These are phyloP conservation scores for Archaeoteleia sp. DNA, from an alignment of 2,888 invertebrate genomes.

Conservation along the genomic window DNA sequence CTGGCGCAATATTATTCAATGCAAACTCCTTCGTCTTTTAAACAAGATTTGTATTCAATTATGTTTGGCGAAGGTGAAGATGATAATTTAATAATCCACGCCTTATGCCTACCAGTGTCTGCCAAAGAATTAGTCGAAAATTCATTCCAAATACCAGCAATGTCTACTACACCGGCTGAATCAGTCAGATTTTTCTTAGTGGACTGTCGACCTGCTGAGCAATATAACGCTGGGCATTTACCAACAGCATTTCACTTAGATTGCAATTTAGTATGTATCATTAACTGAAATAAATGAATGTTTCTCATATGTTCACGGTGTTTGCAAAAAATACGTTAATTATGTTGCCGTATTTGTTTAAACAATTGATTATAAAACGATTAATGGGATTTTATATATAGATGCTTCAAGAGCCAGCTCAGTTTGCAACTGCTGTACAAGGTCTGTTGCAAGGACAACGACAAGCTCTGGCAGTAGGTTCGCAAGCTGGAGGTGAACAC, in stretches of 20 bases:
- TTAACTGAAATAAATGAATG: too few species aligned
- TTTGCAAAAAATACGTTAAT: too few species aligned
- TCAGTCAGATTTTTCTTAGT: conserved; percentile 93
- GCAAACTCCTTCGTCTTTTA: conserved; percentile 94
- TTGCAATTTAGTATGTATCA: conserved; percentile 84
- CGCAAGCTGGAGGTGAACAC: conserved; percentile 90
- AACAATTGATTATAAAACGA: background rate
- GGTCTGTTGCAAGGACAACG: conserved; percentile 92
- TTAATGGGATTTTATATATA: conserved; percentile 59
- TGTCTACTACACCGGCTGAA: conserved; percentile 76
- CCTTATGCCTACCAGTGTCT: conserved; percentile 96
- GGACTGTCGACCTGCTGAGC: conserved; percentile 94
- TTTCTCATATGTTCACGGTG: too few species aligned
- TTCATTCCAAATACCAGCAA: conserved; percentile 79
- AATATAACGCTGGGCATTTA: conserved; percentile 97
- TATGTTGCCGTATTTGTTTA: too few species aligned
- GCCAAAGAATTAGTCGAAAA: conserved; percentile 94
- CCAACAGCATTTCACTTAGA: conserved; percentile 98
- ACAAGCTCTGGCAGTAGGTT: conserved; percentile 90
- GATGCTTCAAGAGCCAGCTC: conserved; percentile 97
- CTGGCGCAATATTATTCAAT: conserved; percentile 96
- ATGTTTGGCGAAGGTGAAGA: conserved; percentile 78
- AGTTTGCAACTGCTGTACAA: conserved; percentile 95
- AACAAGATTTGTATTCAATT: conserved; percentile 82
- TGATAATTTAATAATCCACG: conserved; percentile 84